phyloP scores from a whole-genome alignment of 2,797 vertebrate genomes.

The Micrastur ruficollis region DNA sequence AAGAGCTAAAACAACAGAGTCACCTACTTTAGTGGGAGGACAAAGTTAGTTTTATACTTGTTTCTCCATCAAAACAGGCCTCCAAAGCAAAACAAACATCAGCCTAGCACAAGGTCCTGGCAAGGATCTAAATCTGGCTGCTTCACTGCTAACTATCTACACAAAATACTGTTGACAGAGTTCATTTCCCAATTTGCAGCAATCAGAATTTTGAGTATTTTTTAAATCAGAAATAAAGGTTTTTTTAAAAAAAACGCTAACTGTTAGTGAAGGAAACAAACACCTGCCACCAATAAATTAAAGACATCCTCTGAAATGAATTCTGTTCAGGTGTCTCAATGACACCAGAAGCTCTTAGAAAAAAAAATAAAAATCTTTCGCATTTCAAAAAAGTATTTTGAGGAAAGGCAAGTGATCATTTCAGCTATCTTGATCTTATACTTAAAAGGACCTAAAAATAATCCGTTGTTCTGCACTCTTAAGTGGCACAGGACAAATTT shows the following conservation, averaged over 20 bases:
- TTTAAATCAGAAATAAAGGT: background rate
- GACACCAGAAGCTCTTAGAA: background rate
- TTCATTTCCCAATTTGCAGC: background rate
- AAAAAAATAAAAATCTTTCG: background rate
- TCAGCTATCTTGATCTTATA: background rate
- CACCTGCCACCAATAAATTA: background rate
- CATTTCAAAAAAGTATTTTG: background rate
- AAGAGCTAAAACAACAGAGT: background rate
- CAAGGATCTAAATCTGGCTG: background rate
- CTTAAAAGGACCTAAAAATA: background rate
- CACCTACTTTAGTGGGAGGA: background rate
- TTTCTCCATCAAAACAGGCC: background rate
- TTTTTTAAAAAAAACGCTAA: background rate
- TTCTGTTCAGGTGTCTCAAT: background rate
- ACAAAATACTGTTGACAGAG: background rate
- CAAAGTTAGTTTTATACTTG: background rate
- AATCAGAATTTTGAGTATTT: background rate
- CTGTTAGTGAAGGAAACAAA: background rate
- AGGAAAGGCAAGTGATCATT: background rate
- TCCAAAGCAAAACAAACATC: background rate
- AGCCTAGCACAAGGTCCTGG: background rate
- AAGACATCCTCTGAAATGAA: background rate
- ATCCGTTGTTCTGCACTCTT: background rate
- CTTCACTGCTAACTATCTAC: background rate
- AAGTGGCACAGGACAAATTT: background rate